Base-by-base conservation (phyloP, 2,888 invertebrate species). In the Nymphalis polychloros region DNA sequence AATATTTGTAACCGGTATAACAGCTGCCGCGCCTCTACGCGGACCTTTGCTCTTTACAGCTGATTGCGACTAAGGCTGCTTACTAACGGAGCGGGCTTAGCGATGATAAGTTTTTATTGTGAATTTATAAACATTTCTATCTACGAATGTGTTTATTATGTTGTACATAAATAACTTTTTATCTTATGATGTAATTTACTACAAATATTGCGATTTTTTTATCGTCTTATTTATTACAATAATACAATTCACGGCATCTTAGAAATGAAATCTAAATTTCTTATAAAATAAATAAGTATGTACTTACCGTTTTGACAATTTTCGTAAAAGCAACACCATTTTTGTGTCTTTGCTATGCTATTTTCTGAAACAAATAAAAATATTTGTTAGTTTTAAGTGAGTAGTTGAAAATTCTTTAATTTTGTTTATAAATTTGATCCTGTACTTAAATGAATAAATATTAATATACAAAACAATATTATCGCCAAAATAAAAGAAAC, bases 221-320 rank as follows among this genome's bases (percentile, higher is more conserved):
- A 23, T 53, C 13, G 13, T 17, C 23, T 13, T 53, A 5, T 31
- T 31, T 31, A 6, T 31, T 31, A 6, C 27, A 31, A 31, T 6
- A 6, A 31, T 31, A 31, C 13, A 4, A 41, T 41, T 2, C 10
- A 4, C 3, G 13, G 2, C 13, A 13, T 41, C 41, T 41, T 41
- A 13, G 13, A 41, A 13, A 4, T 13, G 13, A 41, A 41, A 41
- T 13, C 13, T 41, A 4, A 41, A 41, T 13, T 41, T 41, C 10
- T 41, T 13, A 41, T 41, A 41, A 10, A 10, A 1, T 41, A 41
- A 10, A 41, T 41, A n/a, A n/a, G n/a, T n/a, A n/a, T 16, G 1
- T 8, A 83, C 89, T 84, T 75, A 90, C 90, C 81, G 86, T 80
- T 89, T 90, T 62, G 89, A 80, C 72, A 89, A 75, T 72, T 82